A percentile compares a stretch with the other conserved stretches of the same genome.
These are phyloP conservation scores for Panopea generosa DNA, from an alignment of 2,888 invertebrate species.

Conservation along the genomic window DNA sequence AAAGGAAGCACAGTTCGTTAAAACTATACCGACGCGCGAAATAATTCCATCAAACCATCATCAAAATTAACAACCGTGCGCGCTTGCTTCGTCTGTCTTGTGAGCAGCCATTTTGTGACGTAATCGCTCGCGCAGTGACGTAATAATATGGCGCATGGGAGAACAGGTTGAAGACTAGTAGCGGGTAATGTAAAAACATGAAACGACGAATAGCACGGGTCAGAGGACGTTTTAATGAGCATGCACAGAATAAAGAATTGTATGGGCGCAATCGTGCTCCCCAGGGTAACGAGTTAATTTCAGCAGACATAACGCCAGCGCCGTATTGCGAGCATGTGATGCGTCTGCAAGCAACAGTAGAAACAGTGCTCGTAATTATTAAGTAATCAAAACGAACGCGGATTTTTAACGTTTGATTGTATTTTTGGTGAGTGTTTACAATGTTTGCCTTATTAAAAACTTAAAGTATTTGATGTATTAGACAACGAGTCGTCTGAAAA, in stretches of 20 bases:
- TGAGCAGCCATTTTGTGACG: conserved; percentile 40
- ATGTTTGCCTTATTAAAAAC: too few relatives aligned
- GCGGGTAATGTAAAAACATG: conserved; percentile 28
- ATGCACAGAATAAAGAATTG: conserved; percentile 14
- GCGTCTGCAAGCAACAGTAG: too few relatives aligned
- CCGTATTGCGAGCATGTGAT: too few relatives aligned
- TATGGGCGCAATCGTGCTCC: conserved; percentile 19
- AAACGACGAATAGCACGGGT: conserved; percentile 39
- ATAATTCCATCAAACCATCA: too few relatives aligned
- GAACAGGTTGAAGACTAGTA: conserved; percentile 33
- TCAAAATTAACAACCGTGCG: too few relatives aligned
- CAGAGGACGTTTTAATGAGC: conserved; percentile 35
- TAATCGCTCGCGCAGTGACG: conserved; percentile 52
- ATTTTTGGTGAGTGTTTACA: too few relatives aligned
- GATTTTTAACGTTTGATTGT: too few relatives aligned
- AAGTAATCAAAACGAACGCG: neutral
- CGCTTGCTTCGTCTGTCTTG: neutral
- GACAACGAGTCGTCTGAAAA: too few relatives aligned
- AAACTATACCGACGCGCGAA: too few relatives aligned
- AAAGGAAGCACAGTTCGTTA: too few relatives aligned
- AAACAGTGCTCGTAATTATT: too few relatives aligned
- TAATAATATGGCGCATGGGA: conserved; percentile 51
- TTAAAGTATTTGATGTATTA: too few relatives aligned
- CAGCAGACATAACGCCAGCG: neutral
- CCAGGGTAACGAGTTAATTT: conserved; percentile 14